phyloP scores from a whole-genome alignment of 2,797 vertebrate genomes.

The Dallia pectoralis region DNA sequence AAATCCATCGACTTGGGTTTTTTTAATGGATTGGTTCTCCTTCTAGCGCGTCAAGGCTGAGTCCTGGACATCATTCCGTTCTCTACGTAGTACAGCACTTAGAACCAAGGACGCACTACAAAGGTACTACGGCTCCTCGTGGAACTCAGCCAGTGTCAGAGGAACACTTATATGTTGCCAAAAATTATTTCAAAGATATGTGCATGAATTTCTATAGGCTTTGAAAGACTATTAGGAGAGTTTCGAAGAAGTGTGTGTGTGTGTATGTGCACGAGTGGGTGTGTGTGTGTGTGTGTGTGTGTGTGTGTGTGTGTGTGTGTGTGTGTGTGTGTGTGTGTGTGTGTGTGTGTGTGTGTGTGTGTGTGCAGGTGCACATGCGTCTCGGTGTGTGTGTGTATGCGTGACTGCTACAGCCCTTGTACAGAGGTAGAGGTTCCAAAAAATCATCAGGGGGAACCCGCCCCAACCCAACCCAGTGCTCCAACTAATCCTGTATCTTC shows the following conservation, averaged over 20 bases:
- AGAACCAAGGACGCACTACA: neutral
- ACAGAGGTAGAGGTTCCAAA: slow-evolving; percentile 26
- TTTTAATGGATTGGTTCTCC: slow-evolving; percentile 12
- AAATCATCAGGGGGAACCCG: slow-evolving; percentile 7
- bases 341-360: slow-evolving; percentile 20
- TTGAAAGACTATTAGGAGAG: slow-evolving; percentile 67
- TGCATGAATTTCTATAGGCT: slow-evolving; percentile 76
- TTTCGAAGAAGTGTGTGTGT: slow-evolving; percentile 48
- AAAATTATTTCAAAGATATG: slow-evolving; percentile 73
- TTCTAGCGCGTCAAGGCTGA: too few relatives aligned
- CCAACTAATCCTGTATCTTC: slow-evolving; percentile 59
- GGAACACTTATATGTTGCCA: slow-evolving; percentile 79
- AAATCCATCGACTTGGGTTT: slow-evolving; percentile 32
- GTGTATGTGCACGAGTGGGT: slow-evolving; percentile 16
- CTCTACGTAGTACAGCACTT: slow-evolving; percentile 40
- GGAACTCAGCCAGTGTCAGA: slow-evolving; percentile 51
- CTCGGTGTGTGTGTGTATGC: too few relatives aligned
- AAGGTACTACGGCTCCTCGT: slow-evolving; percentile 60
- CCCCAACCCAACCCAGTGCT: slow-evolving; percentile 47
- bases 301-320: slow-evolving; percentile 18
- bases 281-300: slow-evolving; percentile 1
- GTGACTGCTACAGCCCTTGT: slow-evolving; percentile 36
- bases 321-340: slow-evolving; percentile 57
- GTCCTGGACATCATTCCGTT: slow-evolving; percentile 25
- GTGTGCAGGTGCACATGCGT: slow-evolving; percentile 56